Base-by-base conservation (phyloP, 2,113 vertebrate species). In the Orthochromis malagaraziensis region DNA sequence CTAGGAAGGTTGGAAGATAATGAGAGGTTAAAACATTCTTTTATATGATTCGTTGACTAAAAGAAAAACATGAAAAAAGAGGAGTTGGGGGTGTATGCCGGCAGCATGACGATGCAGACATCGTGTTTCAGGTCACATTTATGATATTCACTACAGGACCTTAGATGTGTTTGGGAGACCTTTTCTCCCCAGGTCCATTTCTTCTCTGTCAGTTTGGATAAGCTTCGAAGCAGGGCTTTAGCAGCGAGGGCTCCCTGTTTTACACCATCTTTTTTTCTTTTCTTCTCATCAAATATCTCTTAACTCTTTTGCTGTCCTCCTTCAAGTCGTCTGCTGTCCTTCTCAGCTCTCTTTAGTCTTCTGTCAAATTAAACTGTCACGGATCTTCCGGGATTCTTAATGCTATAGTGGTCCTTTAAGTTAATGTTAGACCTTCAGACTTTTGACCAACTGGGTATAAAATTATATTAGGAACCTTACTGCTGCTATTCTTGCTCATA, bases 181-280 rank as follows among this genome's bases (percentile, higher is more conserved):
- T 35, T 54, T 85, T 81, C 60, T 92, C 57, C 80, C n/a, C 38
- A n/a, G 55, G 87, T 85, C 42, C 13, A 82, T 85, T 90, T 80
- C 73, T 86, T 47, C 51, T 63, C 65, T 86, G 86, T 93, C 90
- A 89, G 75, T 75, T 84, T 88, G 65, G 70, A 87, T 91, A 51
- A 90, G 55, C 88, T 82, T 35, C 31, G 38, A 79, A 81, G 19
- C 7, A 4, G 6, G 19, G 38, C 54, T 68, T 83, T 42, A 83
- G 81, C 40, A 45, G 65, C 6, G 42, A 70, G 31, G 13, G 2
- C 10, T 65, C 10, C 21, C 73, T 80, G 26, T 84, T 83, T 51
- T 17, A 33, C 21, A 17, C 11, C 7, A 4, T 51, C 0, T 6
- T 38, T 38, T 65, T 65, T 55, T 91, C 31, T 9, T 31, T 53